These are phyloP conservation scores for Agelas oroides DNA, from an alignment of 37 sponge, comb jelly and placozoan genomes.

Conservation along the genomic window DNA sequence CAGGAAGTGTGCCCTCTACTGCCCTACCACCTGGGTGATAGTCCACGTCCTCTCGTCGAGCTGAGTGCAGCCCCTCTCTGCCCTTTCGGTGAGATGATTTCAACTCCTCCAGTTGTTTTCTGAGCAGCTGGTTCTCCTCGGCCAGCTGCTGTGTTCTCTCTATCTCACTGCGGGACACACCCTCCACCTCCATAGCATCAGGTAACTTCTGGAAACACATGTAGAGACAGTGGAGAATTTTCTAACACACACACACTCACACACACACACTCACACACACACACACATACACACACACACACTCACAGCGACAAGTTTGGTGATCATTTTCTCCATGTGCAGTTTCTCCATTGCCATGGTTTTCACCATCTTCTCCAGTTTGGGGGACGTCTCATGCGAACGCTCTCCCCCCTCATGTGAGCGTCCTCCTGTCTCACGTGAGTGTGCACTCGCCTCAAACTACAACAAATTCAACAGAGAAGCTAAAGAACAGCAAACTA, in stretches of 20 bases:
- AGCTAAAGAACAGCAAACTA: no score
- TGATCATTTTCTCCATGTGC: conserved; percentile 52
- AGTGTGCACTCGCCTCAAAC: conserved; percentile 29
- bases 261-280: not conserved
- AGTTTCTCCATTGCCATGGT: conserved; percentile 58
- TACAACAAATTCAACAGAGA: not conserved
- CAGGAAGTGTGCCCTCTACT: not conserved
- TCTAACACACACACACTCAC: not conserved
- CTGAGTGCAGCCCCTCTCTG: not conserved
- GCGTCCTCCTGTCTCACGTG: no score
- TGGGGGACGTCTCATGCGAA: conserved; percentile 16
- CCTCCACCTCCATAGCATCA: conserved; percentile 9
- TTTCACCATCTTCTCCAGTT: conserved; percentile 42
- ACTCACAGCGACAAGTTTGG: conserved; percentile 52
- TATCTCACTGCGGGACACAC: conserved; percentile 17
- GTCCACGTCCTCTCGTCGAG: not conserved
- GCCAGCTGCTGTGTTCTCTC: not conserved
- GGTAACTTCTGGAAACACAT: conserved; percentile 37
- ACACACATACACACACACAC: not conserved
- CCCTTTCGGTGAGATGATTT: not conserved
- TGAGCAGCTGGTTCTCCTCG: conserved; percentile 14
- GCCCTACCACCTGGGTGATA: not conserved
- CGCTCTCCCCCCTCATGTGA: no score
- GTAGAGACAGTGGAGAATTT: not conserved
- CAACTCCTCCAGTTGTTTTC: conserved; percentile 1